A percentile compares a stretch with the other conserved stretches of the same genome.
These are phyloP conservation scores for Spicauda simplicius DNA, from an alignment of 2,888 invertebrate species.

Conservation along the genomic window DNA sequence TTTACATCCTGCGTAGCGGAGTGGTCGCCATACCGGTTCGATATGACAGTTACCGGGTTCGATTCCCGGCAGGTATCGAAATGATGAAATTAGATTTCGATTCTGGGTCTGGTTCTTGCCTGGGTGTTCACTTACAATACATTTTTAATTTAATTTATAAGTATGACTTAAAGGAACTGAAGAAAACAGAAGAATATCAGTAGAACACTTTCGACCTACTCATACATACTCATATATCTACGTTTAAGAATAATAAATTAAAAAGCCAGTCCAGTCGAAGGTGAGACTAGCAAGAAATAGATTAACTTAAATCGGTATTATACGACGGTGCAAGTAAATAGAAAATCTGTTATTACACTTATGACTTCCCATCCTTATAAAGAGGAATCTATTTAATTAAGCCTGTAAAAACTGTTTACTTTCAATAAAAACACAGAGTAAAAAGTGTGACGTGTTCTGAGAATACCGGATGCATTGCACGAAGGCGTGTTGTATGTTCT, in stretches of 20 bases:
- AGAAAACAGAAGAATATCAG: too few species aligned
- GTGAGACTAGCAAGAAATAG: background rate
- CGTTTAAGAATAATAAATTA: background rate
- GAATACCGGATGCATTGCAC: background rate
- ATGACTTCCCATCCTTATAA: background rate
- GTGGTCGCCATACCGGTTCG: too few species aligned
- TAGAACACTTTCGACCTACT: too few species aligned
- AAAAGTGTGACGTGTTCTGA: background rate
- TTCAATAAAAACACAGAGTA: conserved; percentile 39
- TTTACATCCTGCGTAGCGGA: too few species aligned
- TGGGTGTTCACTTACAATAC: too few species aligned
- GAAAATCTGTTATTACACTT: background rate
- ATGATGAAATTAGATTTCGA: too few species aligned
- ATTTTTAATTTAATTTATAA: too few species aligned
- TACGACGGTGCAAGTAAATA: background rate
- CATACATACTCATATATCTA: too few species aligned
- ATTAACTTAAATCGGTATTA: background rate
- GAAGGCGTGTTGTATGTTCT: background rate
- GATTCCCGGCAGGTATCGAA: too few species aligned
- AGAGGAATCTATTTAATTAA: conserved; percentile 33
- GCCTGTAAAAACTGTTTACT: conserved; percentile 29
- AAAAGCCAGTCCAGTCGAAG: background rate
- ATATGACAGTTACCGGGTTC: too few species aligned
- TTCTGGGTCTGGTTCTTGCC: too few species aligned
- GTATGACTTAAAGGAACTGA: too few species aligned